A percentile compares a stretch with the other conserved stretches of the same genome.
phyloP scores from a whole-genome alignment of 2,797 vertebrate genomes.

The Gymnoscopelus microlampas region DNA sequence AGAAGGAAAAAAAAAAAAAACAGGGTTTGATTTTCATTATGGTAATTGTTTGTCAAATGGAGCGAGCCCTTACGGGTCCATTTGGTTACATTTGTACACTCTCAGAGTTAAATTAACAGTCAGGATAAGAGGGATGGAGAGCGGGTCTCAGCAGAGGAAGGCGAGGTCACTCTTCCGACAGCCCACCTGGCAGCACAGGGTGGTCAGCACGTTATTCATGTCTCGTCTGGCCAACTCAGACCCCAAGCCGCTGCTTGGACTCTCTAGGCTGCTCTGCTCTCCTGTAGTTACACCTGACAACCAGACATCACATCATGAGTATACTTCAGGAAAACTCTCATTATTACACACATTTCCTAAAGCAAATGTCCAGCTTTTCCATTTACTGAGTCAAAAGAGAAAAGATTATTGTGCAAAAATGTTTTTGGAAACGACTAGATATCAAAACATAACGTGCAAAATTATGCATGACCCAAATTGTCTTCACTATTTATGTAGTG shows the following conservation, averaged over 20 bases:
- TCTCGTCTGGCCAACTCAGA: constrained; percentile 68
- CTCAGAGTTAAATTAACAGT: too few relatives aligned
- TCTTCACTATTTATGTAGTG: too few relatives aligned
- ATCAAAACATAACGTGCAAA: background rate
- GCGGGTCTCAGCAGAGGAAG: constrained; percentile 77
- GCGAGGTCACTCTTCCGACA: constrained; percentile 84
- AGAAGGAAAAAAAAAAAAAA: constrained; percentile 4
- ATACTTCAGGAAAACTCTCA: background rate
- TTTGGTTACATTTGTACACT: constrained; percentile 1
- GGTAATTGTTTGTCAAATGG: constrained; percentile 7
- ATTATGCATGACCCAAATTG: too few relatives aligned
- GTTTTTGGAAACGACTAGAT: background rate
- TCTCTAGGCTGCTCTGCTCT: constrained; percentile 70
- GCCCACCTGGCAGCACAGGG: constrained; percentile 81
- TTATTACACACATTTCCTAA: background rate
- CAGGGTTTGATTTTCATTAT: constrained; percentile 24
- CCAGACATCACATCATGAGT: constrained; percentile 10
- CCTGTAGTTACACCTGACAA: constrained; percentile 54
- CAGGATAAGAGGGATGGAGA: background rate
- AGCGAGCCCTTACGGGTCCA: background rate
- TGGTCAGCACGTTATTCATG: constrained; percentile 74
- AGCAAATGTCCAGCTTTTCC: constrained; percentile 1
- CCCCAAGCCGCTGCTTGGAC: constrained; percentile 26
- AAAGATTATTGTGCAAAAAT: background rate
- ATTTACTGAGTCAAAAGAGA: background rate